These are phyloP conservation scores for Chitala chitala DNA, from an alignment of 2,113 vertebrate genomes.

Conservation along the genomic window DNA sequence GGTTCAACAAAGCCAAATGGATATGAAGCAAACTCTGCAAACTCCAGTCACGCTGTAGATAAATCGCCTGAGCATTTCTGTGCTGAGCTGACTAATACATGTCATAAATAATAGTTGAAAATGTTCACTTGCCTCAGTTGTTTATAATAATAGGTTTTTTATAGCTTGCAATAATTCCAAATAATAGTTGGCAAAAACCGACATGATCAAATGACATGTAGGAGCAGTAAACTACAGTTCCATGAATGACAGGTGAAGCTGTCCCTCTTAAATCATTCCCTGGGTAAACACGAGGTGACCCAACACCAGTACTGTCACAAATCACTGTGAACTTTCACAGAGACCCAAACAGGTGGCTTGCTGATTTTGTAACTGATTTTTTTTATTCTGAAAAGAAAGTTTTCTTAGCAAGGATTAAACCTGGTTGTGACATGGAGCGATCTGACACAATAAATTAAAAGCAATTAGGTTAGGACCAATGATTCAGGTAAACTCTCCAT, in stretches of 20 bases:
- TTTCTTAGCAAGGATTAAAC: constrained; percentile 9
- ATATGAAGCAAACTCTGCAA: neutral
- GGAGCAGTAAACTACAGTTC: neutral
- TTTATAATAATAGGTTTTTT: too few species aligned
- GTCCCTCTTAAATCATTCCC: neutral
- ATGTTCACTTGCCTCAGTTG: too few species aligned
- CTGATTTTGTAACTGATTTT: neutral
- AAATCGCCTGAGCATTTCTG: neutral
- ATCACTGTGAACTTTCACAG: neutral
- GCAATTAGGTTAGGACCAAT: neutral
- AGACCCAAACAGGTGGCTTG: neutral
- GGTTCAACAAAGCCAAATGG: neutral
- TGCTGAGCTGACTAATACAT: neutral
- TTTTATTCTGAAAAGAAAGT: neutral
- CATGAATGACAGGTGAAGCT: neutral
- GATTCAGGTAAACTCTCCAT: too few species aligned
- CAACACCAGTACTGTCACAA: neutral
- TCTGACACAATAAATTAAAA: neutral
- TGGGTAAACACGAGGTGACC: neutral
- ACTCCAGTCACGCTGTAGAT: neutral
- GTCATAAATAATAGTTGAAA: neutral
- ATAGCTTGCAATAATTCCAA: neutral
- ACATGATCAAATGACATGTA: neutral
- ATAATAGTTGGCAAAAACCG: neutral
- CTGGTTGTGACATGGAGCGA: neutral